Evolutionary conservation across 2,797 vertebrate genomes (phyloP).

Genomic region (Darevskia nairensis): DNA sequence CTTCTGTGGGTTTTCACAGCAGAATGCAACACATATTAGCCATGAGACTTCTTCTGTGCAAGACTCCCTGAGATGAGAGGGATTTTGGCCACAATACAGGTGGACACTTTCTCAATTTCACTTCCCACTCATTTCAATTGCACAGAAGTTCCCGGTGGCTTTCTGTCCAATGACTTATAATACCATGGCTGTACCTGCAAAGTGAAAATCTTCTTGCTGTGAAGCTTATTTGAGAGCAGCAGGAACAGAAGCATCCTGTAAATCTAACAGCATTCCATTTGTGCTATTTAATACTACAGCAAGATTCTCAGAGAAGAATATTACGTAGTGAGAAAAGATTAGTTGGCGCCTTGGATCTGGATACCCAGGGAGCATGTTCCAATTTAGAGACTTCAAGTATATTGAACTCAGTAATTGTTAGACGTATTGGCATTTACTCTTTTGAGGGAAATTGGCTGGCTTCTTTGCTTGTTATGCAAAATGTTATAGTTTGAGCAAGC

Average conservation of each 20-base stretch:
- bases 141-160: neutral
- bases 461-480: neutral
- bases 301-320: neutral
- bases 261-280: neutral
- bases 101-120: neutral
- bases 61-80: neutral
- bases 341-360: neutral
- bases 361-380: neutral
- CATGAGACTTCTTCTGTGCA: neutral
- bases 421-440: neutral
- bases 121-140: neutral
- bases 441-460: neutral
- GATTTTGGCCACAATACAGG: neutral
- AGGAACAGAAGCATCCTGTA: neutral
- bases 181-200: neutral
- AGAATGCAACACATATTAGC: neutral
- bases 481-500: neutral
- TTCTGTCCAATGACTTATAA: neutral
- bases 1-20: neutral
- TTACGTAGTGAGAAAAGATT: slow-evolving; percentile 13
- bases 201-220: neutral
- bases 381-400: slow-evolving; percentile 19
- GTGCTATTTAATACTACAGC: neutral
- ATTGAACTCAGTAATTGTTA: slow-evolving; percentile 8
- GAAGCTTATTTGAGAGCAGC: slow-evolving; percentile 15